Conservation (phyloP, 2,797 vertebrate species). For the Odontamblyopus lacepedii region DNA sequence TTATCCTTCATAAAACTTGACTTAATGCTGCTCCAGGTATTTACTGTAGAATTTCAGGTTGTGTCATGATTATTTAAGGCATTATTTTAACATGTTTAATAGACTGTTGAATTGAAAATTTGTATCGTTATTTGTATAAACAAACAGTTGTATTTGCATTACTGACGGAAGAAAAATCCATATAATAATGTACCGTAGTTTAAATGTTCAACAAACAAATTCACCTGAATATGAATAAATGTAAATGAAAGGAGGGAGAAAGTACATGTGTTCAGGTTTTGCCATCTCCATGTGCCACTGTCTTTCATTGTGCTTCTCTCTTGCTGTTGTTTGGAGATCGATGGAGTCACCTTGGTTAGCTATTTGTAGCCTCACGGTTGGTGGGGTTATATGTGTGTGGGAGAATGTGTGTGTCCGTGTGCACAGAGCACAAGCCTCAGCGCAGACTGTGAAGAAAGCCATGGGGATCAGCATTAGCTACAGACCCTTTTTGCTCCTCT, state of each 20-base stretch:
- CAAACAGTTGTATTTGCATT: background rate
- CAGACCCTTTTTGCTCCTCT: slow-evolving; percentile 80
- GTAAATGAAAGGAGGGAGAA: background rate
- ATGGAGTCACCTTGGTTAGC: slow-evolving; percentile 85
- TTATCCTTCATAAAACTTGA: background rate
- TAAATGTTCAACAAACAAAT: background rate
- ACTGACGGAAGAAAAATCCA: background rate
- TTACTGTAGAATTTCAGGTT: background rate
- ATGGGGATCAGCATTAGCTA: slow-evolving; percentile 79
- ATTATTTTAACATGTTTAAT: background rate
- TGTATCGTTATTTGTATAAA: too few relatives aligned
- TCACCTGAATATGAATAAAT: background rate
- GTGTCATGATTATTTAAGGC: background rate
- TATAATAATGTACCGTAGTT: background rate
- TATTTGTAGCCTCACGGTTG: slow-evolving; percentile 78
- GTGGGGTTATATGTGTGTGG: slow-evolving; percentile 68
- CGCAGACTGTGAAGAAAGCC: slow-evolving; percentile 69
- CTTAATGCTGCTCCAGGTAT: background rate
- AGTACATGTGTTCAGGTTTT: slow-evolving; percentile 25
- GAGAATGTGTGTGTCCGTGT: slow-evolving; percentile 37
- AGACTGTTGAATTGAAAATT: background rate
- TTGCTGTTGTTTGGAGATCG: slow-evolving; percentile 74
- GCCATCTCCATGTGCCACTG: slow-evolving; percentile 33
- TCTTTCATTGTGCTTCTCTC: slow-evolving; percentile 39
- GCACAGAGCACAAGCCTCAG: slow-evolving; percentile 48